Conservation (phyloP, 2,797 vertebrate genomes). For the Capromys pilorides region DNA sequence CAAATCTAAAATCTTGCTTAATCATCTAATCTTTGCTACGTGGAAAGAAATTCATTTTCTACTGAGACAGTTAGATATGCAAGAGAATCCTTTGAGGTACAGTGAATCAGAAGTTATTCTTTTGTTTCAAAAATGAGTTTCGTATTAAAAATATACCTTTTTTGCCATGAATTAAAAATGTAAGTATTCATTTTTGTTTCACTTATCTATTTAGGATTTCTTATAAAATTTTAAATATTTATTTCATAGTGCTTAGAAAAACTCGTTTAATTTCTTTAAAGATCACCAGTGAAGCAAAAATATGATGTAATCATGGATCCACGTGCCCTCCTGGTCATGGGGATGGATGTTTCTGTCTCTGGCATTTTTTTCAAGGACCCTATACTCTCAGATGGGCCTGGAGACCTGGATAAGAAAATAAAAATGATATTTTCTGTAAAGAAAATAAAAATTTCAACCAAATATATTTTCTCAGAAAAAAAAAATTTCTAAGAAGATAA, state of each 20-base stretch:
- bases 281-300: not conserved
- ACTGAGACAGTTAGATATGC: constrained; percentile 71
- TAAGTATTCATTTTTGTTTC: constrained; percentile 63
- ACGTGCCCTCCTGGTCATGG: not conserved
- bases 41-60: constrained; percentile 78
- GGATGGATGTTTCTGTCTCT: not conserved
- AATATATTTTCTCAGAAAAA: not conserved
- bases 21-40: constrained; percentile 80
- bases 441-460: not conserved
- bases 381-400: not conserved
- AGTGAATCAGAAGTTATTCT: constrained; percentile 68
- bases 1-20: constrained; percentile 76
- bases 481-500: constrained; percentile 7
- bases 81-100: constrained; percentile 73
- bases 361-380: not conserved
- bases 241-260: constrained; percentile 31
- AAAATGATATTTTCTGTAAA: not conserved
- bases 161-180: constrained; percentile 12
- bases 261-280: not conserved
- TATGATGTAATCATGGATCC: not conserved
- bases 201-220: constrained; percentile 51
- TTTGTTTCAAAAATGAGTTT: constrained; percentile 73
- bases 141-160: constrained; percentile 71
- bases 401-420: not conserved
- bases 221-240: constrained; percentile 16